Percentiles rank a stretch among this genome's conserved stretches.
phyloP scores from a whole-genome alignment of 2,113 vertebrate genomes.

The Carassius auratus region DNA sequence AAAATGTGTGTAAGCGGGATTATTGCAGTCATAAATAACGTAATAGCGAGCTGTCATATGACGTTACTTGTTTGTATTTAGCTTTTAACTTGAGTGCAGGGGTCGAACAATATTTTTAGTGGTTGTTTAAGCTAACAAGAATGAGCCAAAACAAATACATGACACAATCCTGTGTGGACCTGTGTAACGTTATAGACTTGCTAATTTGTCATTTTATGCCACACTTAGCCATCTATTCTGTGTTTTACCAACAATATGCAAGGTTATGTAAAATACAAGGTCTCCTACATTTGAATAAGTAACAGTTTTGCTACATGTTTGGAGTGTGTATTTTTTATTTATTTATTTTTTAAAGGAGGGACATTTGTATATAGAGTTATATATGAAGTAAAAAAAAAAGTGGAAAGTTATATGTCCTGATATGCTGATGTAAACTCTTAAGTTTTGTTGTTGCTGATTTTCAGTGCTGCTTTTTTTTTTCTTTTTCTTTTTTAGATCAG shows the following conservation, averaged over 20 bases:
- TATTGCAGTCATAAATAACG: not conserved
- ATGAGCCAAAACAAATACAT: not conserved
- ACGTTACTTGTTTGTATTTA: not conserved
- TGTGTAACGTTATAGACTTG: not conserved
- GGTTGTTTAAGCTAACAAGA: not conserved
- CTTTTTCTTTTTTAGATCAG: constrained; percentile 9
- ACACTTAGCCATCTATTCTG: not conserved
- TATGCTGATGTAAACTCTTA: no score
- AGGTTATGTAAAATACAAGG: not conserved
- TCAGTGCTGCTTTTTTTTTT: not conserved
- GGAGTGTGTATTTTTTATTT: not conserved
- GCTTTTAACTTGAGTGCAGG: not conserved
- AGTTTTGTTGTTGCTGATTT: constrained; percentile 1
- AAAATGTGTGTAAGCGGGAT: not conserved
- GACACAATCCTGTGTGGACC: not conserved
- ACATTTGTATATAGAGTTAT: not conserved
- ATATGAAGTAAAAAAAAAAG: no score
- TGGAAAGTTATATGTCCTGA: no score
- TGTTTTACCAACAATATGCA: not conserved
- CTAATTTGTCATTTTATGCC: not conserved
- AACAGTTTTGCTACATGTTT: not conserved
- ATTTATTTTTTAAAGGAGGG: not conserved
- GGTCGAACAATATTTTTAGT: not conserved
- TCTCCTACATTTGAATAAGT: not conserved
- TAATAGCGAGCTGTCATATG: not conserved